Conservation (phyloP, 2,797 vertebrate species). For the Pseudopleuronectes americanus region DNA sequence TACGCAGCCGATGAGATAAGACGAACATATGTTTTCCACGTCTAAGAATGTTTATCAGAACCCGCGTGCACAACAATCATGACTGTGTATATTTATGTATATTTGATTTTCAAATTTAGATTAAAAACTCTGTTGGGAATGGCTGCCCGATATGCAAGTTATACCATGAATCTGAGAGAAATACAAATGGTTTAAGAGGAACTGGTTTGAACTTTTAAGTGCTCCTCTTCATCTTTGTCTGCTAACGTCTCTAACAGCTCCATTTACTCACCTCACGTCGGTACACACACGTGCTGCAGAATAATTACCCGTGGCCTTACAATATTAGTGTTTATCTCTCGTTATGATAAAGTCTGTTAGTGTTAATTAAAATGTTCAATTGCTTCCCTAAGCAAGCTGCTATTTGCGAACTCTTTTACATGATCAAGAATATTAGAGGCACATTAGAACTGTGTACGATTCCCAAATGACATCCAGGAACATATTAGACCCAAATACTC, state of each 20-base stretch:
- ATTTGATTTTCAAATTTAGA: conserved; percentile 33
- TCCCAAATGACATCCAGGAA: neutral
- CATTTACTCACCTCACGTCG: conserved; percentile 19
- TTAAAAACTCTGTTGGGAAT: conserved; percentile 39
- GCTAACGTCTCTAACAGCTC: neutral
- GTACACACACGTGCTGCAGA: conserved; percentile 29
- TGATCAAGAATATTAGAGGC: neutral
- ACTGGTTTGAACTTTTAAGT: neutral
- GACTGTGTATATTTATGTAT: conserved; percentile 2
- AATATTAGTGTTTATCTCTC: conserved; percentile 30
- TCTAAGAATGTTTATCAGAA: conserved; percentile 16
- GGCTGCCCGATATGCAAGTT: neutral
- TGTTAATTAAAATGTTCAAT: conserved; percentile 10
- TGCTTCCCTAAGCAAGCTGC: neutral
- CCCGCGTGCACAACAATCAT: conserved; percentile 4
- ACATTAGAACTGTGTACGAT: neutral
- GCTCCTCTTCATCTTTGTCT: conserved; percentile 18
- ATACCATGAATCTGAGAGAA: no score
- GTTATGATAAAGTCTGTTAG: conserved; percentile 7
- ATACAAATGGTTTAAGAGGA: no score
- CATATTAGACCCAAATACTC: neutral
- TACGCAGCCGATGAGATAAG: no score
- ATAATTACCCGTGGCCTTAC: conserved; percentile 25
- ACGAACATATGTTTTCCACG: no score
- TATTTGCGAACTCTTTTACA: neutral